phyloP scores from a whole-genome alignment of 2,797 vertebrate genomes.

The Clarias fuscus region DNA sequence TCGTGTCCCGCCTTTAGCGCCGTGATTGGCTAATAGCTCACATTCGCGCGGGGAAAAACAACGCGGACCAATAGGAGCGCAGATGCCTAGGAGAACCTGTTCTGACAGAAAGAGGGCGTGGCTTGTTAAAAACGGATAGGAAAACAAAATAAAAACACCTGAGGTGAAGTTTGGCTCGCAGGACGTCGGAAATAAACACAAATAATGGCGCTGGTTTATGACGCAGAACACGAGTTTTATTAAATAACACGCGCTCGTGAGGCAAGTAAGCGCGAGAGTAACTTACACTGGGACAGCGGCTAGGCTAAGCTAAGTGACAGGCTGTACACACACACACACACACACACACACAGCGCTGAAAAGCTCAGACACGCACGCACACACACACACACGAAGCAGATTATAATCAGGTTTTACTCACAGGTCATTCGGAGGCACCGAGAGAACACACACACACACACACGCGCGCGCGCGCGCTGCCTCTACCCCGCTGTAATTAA shows the following conservation, averaged over 20 bases:
- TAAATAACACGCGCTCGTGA: neutral
- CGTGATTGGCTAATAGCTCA: neutral
- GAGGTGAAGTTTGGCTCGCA: constrained; percentile 32
- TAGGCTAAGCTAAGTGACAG: constrained; percentile 50
- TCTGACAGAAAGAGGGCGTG: neutral
- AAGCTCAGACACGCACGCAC: neutral
- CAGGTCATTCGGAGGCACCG: constrained; percentile 51
- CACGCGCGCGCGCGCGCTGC: constrained; percentile 8
- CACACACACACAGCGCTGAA: neutral
- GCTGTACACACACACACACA: neutral
- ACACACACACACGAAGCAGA: neutral
- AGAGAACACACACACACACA: neutral
- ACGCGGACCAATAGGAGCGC: neutral
- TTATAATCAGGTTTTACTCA: constrained; percentile 57
- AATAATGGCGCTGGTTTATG: neutral
- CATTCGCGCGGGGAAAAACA: too few species aligned
- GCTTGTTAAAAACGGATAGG: neutral
- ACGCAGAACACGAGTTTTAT: neutral
- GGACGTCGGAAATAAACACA: neutral
- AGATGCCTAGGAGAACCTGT: neutral
- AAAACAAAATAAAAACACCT: constrained; percentile 4
- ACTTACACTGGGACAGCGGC: constrained; percentile 34
- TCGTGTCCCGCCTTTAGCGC: neutral
- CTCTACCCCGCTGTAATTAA: constrained; percentile 16
- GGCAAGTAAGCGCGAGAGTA: neutral